Evolutionary conservation across 2,113 vertebrate species (phyloP).

Genomic region (cattle (Bos taurus)): DNA sequence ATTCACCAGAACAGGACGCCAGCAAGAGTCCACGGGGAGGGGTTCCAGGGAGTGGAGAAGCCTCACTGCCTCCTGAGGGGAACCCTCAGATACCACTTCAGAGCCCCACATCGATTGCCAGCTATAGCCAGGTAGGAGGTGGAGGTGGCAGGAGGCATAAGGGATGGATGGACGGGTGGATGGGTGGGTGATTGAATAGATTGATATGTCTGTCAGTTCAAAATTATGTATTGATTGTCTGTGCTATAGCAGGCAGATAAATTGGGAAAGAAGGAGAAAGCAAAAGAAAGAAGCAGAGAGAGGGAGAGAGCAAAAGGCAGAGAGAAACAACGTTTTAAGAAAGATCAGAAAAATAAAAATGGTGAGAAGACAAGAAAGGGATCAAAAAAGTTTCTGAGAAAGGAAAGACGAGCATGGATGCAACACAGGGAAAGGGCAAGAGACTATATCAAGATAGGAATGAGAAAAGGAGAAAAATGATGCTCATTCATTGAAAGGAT

Average conservation of each 20-base stretch:
- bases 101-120: slow-evolving; percentile 79
- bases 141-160: neutral
- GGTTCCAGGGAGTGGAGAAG: slow-evolving; percentile 80
- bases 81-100: slow-evolving; percentile 80
- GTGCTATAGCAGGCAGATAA: neutral
- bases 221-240: neutral
- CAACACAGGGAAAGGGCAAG: neutral
- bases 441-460: neutral
- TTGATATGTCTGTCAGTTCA: neutral
- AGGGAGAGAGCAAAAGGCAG: neutral
- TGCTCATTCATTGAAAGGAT: neutral
- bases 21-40: slow-evolving; percentile 84
- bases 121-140: slow-evolving; percentile 81
- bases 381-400: neutral
- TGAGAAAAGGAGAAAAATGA: neutral
- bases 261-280: slow-evolving; percentile 18
- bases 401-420: neutral
- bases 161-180: neutral
- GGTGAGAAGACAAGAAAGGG: neutral
- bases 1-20: slow-evolving; percentile 85
- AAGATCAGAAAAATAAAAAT: neutral
- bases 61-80: slow-evolving; percentile 81
- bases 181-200: neutral
- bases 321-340: neutral
- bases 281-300: neutral